Percentiles rank a stretch among this genome's conserved stretches.
Evolutionary conservation across 2,797 vertebrate species (phyloP).

Genomic region (Phalanger gymnotis): DNA sequence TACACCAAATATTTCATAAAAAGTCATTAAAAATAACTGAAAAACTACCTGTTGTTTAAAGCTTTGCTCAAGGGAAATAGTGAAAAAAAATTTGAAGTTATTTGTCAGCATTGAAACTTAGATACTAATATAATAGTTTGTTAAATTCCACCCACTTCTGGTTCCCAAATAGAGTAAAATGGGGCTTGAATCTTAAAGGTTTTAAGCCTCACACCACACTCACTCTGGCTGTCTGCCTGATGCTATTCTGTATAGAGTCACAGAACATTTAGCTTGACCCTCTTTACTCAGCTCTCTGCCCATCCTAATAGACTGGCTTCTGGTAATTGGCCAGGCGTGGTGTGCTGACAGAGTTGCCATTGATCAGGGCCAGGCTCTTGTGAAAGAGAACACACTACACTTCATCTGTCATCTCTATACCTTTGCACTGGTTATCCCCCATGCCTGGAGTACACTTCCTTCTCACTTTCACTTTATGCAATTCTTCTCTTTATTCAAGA

Average conservation of each 20-base stretch:
- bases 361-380: slow-evolving; percentile 70
- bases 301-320: slow-evolving; percentile 52
- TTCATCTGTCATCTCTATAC: background rate
- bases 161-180: slow-evolving; percentile 59
- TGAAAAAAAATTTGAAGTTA: slow-evolving; percentile 20
- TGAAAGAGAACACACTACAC: slow-evolving; percentile 30
- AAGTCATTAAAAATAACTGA: background rate
- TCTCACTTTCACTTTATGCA: background rate
- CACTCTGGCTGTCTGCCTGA: slow-evolving; percentile 69
- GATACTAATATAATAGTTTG: slow-evolving; percentile 38
- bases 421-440: background rate
- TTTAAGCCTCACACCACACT: slow-evolving; percentile 67
- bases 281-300: slow-evolving; percentile 61
- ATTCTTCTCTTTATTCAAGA: background rate
- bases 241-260: slow-evolving; percentile 53
- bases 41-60: background rate
- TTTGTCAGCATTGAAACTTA: slow-evolving; percentile 20
- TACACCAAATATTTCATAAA: background rate
- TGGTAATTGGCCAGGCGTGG: slow-evolving; percentile 49
- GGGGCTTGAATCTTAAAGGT: slow-evolving; percentile 66
- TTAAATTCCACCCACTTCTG: slow-evolving; percentile 30
- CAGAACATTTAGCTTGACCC: slow-evolving; percentile 54
- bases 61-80: background rate
- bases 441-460: background rate
- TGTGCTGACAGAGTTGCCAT: background rate